Conservation (phyloP, 1,140 invertebrate species). For the Aphelinus certus region DNA sequence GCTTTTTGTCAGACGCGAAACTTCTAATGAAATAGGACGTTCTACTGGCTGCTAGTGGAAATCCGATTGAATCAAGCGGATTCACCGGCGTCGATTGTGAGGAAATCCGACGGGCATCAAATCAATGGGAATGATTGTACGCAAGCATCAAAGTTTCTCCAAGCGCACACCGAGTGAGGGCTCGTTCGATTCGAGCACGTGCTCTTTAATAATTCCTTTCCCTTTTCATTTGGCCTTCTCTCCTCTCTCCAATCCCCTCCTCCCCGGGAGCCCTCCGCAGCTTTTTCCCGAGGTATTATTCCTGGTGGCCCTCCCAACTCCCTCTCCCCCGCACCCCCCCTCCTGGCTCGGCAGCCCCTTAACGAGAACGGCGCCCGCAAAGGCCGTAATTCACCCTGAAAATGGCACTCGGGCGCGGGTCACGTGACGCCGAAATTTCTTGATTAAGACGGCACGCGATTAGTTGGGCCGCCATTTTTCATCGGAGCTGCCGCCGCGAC, state of each 20-base stretch:
- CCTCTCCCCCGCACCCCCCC: slow-evolving; percentile 43
- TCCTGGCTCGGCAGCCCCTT: slow-evolving; percentile 51
- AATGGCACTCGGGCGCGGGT: slow-evolving; percentile 30
- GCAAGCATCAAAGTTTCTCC: no score
- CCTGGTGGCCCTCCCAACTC: slow-evolving; percentile 29
- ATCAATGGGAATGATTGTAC: no score
- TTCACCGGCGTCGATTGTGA: no score
- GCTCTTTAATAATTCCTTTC: background rate
- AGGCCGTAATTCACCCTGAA: slow-evolving; percentile 39
- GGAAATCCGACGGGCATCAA: no score
- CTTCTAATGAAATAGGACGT: no score
- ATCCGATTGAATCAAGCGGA: no score
- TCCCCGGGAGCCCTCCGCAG: no score
- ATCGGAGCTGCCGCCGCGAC: background rate
- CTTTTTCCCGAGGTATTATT: slow-evolving; percentile 21
- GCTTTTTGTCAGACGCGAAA: no score
- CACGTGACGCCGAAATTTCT: slow-evolving; percentile 60
- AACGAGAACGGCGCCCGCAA: slow-evolving; percentile 45
- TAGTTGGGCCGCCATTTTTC: slow-evolving; percentile 31
- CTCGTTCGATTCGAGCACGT: no score
- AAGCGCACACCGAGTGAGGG: no score
- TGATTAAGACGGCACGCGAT: slow-evolving; percentile 59
- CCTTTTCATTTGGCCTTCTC: background rate
- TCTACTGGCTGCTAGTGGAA: no score
- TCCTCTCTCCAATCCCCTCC: background rate